phyloP scores from a whole-genome alignment of 2,797 vertebrate genomes.

The Garrulus glandarius region DNA sequence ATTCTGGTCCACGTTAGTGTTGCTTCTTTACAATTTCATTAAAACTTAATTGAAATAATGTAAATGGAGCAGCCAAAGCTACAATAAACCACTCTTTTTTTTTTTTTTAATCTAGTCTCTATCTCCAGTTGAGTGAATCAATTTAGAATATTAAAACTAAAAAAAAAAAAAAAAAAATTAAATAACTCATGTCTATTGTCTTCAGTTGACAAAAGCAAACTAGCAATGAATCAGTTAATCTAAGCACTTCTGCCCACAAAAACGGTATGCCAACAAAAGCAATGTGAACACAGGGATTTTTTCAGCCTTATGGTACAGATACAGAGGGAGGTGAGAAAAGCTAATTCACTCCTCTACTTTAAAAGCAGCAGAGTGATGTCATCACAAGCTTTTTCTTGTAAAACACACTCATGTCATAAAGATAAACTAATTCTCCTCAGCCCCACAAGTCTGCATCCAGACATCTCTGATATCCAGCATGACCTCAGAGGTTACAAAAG shows the following conservation, averaged over 20 bases:
- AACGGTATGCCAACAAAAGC: not conserved
- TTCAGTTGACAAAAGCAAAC: not conserved
- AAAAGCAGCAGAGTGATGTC: not conserved
- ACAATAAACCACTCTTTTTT: not conserved
- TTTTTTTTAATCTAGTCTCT: not conserved
- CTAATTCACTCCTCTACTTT: not conserved
- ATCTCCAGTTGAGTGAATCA: not conserved
- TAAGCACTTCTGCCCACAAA: not conserved
- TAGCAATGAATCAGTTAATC: not conserved
- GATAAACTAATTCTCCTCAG: not conserved
- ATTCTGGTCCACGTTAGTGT: not conserved
- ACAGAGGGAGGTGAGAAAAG: not conserved
- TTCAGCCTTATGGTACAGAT: not conserved
- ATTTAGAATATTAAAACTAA: not conserved
- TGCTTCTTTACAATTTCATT: not conserved
- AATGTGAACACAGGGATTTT: not conserved
- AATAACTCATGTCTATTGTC: not conserved
- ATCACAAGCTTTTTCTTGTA: not conserved
- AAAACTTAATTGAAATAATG: not conserved
- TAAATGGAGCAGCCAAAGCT: not conserved
- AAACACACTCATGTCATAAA: not conserved
- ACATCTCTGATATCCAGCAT: not conserved
- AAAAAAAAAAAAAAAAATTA: rapidly evolving
- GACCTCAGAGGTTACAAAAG: not conserved
- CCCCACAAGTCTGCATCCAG: not conserved